Conservation (phyloP, 2,888 invertebrate species). For the Eilema sororculum region DNA sequence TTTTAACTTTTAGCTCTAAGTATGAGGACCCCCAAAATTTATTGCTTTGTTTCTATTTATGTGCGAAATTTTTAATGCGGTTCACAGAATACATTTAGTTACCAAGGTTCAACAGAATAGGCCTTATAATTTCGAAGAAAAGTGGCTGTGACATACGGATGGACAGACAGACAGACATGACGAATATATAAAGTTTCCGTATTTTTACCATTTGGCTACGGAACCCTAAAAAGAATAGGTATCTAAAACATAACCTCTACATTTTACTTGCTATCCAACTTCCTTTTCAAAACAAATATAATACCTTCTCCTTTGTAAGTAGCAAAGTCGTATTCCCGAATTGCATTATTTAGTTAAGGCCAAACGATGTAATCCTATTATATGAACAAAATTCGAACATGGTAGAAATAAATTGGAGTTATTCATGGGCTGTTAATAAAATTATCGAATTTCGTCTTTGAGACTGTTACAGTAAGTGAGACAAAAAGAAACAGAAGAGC, state of each 20-base stretch:
- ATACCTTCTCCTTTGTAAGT: slow-evolving; percentile 23
- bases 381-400: slow-evolving; percentile 51
- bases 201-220: too few relatives aligned
- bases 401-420: slow-evolving; percentile 47
- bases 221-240: too few relatives aligned
- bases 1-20: too few relatives aligned
- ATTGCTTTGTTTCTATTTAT: too few relatives aligned
- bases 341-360: slow-evolving; percentile 65
- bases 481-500: slow-evolving; percentile 26
- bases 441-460: slow-evolving; percentile 35
- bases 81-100: too few relatives aligned
- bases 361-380: slow-evolving; percentile 61
- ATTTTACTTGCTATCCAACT: neutral
- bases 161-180: too few relatives aligned
- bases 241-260: neutral
- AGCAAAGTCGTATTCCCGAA: slow-evolving; percentile 51
- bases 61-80: too few relatives aligned
- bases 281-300: neutral
- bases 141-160: too few relatives aligned
- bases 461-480: slow-evolving; percentile 16
- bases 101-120: too few relatives aligned
- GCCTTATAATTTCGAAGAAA: too few relatives aligned
- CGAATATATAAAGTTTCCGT: too few relatives aligned
- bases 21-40: too few relatives aligned
- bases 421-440: slow-evolving; percentile 52